Evolutionary conservation across 92 coral and sea anemone species (phyloP).

Genomic region (Virgularia gustaviana): DNA sequence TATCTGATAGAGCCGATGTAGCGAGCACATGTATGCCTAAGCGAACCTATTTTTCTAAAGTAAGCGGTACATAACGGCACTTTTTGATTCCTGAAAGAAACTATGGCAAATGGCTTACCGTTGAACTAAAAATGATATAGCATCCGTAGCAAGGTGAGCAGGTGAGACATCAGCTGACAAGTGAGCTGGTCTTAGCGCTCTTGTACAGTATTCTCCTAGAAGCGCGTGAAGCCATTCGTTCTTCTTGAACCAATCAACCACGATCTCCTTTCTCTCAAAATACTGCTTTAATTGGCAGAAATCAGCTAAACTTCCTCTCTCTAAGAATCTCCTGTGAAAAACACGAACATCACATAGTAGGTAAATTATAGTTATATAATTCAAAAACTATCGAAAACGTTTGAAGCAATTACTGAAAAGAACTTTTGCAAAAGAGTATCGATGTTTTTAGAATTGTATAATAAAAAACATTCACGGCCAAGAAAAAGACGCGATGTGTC

Average conservation of each 20-base stretch:
- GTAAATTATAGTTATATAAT: too few species aligned
- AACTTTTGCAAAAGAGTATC: too few species aligned
- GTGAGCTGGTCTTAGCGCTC: constrained; percentile 86
- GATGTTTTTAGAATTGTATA: too few species aligned
- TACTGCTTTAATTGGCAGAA: constrained; percentile 81
- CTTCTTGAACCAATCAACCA: constrained; percentile 99
- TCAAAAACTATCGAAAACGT: background rate
- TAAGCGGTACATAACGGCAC: background rate
- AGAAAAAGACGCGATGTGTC: too few species aligned
- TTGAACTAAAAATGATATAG: constrained; percentile 83
- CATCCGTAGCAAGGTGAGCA: constrained; percentile 79
- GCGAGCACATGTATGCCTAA: too few species aligned
- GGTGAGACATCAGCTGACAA: constrained; percentile 81
- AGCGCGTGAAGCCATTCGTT: constrained; percentile 93
- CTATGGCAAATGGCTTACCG: constrained; percentile 74
- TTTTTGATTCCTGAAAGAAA: background rate
- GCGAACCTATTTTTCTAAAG: too few species aligned
- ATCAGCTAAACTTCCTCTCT: constrained; percentile 81
- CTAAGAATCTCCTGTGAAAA: constrained; percentile 77
- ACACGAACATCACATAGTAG: background rate
- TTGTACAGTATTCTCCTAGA: constrained; percentile 82
- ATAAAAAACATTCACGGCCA: too few species aligned
- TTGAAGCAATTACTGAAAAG: background rate
- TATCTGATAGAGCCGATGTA: too few species aligned
- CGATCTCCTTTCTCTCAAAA: constrained; percentile 93